Percentiles rank a stretch among this genome's conserved stretches.
phyloP scores from a whole-genome alignment of 2,888 invertebrate species.

The Poecilus cupreus region DNA sequence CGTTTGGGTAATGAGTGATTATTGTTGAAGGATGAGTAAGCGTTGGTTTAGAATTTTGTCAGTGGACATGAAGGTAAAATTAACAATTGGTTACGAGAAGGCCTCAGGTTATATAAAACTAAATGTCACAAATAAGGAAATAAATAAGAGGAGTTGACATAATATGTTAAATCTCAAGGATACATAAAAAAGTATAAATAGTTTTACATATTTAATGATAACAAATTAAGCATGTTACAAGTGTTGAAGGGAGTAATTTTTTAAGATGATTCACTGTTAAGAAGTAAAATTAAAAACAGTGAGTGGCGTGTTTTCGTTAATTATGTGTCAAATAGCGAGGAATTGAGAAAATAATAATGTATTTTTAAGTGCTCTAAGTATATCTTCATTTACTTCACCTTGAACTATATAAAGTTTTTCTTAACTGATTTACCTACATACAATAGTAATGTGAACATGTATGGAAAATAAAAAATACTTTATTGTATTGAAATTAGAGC shows the following conservation, averaged over 20 bases:
- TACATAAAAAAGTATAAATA: background rate
- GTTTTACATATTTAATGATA: background rate
- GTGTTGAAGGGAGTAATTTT: background rate
- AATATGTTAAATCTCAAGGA: background rate
- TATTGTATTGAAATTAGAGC: background rate
- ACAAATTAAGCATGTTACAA: background rate
- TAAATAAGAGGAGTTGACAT: background rate
- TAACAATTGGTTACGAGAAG: too few species aligned
- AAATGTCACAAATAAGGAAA: background rate
- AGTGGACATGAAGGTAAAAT: background rate
- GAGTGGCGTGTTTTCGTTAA: background rate
- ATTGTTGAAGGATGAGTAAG: background rate
- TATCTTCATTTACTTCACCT: constrained; percentile 9
- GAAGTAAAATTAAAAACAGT: background rate
- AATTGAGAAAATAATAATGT: constrained; percentile 13
- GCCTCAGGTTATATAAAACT: background rate
- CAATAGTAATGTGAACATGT: background rate
- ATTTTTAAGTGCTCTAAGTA: constrained; percentile 13
- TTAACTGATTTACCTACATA: constrained; percentile 4
- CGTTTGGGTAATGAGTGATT: background rate
- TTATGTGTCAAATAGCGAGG: background rate
- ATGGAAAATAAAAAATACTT: background rate
- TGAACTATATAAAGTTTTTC: constrained; percentile 14
- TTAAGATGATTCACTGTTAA: background rate
- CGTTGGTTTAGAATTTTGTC: background rate